Base-by-base conservation (phyloP, 2,797 vertebrate genomes). In the Chaenodraco wilsoni region DNA sequence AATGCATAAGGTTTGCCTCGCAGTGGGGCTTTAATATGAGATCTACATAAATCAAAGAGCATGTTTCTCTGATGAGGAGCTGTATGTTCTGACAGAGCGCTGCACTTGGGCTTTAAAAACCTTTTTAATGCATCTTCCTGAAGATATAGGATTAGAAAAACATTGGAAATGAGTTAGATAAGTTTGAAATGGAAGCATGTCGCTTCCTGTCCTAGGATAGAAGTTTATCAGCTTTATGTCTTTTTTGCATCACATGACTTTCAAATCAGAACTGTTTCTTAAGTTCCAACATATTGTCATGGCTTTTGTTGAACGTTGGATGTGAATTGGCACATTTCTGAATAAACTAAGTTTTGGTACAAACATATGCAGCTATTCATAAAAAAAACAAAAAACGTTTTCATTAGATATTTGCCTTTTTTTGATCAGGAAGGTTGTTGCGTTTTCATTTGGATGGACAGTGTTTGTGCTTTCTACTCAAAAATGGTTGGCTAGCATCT, bases 11-110 rank as follows among this genome's bases (percentile, higher is more conserved):
- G 44, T 48, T 74, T 66, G 77, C 70, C 79, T 74, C 65, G 51
- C 75, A 78, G 76, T 16, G 15, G 27, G 41, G 62, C 72, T 87
- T 86, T 82, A 84, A 86, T 85, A 84, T 73, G 79, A 89, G 76
- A 87, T 87, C 88, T 84, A 50, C 86, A 89, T 88, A 88, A 90
- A 92, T 90, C 84, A 84, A 40, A 78, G 56, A 49, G 76, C 67
- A 64, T 37, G 48, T 61, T 87, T 71, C 50, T 79, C 56, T 16
- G 72, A 76, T 57, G 76, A 76, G 52, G 74, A 79, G 72, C 64
- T 15, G 41, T 55, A 10, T 60, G 84, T 61, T 76, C 77, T 46
- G 76, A 83, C 83, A 56, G 43, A 69, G 70, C 49, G 37, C 73
- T 33, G 37, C 61, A 41, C 69, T 27, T 17, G 0, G 11, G 21